Conservation (phyloP, 2,888 invertebrate genomes). For the Barypeithes pellucidus region DNA sequence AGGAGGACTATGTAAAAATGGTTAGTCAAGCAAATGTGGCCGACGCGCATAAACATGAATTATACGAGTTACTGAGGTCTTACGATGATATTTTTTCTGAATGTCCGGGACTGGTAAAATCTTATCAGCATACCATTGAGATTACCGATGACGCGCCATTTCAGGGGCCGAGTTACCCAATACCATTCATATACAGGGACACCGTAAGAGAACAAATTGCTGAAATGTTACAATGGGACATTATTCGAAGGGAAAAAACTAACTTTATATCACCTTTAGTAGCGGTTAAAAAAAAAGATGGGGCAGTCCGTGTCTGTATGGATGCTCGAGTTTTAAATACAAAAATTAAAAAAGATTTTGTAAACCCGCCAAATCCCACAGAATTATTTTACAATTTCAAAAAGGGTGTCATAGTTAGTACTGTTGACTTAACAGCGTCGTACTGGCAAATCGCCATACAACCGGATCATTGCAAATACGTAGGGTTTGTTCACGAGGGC, state of each 20-base stretch:
- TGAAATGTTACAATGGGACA: conserved; percentile 46
- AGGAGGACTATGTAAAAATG: neutral
- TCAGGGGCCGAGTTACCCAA: conserved; percentile 31
- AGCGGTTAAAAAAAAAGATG: conserved; percentile 50
- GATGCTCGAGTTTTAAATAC: conserved; percentile 50
- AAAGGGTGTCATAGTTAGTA: conserved; percentile 25
- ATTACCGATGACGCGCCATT: conserved; percentile 41
- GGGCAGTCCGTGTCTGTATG: conserved; percentile 47
- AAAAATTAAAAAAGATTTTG: conserved; percentile 40
- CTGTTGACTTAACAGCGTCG: conserved; percentile 40
- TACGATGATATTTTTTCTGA: conserved; percentile 34
- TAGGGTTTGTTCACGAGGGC: conserved; percentile 51
- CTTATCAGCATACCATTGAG: conserved; percentile 27
- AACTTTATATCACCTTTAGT: conserved; percentile 49
- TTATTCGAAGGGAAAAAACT: conserved; percentile 26
- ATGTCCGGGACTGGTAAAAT: conserved; percentile 27
- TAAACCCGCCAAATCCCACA: conserved; percentile 46
- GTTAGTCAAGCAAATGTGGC: neutral
- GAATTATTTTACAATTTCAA: conserved; percentile 35
- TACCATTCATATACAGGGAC: conserved; percentile 27
- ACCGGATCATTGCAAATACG: conserved; percentile 43
- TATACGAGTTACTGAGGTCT: conserved; percentile 15
- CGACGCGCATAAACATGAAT: conserved; percentile 3
- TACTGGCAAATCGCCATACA: conserved; percentile 54
- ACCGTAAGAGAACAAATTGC: conserved; percentile 31